These are phyloP conservation scores for Desoria tigrina DNA, from an alignment of 2,888 invertebrate genomes.

Conservation along the genomic window DNA sequence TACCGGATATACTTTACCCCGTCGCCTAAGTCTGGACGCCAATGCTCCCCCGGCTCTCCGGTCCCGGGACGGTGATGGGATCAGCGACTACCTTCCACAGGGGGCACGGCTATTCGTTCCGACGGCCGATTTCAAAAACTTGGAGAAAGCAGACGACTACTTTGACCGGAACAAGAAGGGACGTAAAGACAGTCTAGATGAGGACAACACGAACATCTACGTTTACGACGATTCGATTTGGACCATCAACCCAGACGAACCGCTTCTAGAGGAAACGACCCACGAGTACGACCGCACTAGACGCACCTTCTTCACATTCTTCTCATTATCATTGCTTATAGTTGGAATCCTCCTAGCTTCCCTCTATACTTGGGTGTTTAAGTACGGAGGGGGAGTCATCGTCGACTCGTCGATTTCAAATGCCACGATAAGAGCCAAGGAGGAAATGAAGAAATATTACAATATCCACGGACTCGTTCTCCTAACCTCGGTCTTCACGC, in stretches of 20 bases:
- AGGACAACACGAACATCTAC: neutral
- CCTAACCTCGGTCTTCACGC: neutral
- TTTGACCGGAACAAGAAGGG: neutral
- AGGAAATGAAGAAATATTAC: neutral
- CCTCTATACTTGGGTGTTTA: neutral
- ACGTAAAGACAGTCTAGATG: neutral
- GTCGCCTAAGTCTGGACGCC: neutral
- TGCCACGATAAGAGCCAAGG: neutral
- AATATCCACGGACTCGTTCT: neutral
- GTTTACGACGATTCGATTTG: neutral
- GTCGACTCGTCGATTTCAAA: too few species aligned
- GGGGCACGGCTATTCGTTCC: neutral
- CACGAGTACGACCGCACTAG: neutral
- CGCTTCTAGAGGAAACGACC: neutral
- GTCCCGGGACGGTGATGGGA: neutral
- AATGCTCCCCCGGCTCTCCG: neutral
- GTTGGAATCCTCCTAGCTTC: neutral
- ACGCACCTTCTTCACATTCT: neutral
- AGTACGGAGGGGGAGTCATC: neutral
- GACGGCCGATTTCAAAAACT: neutral
- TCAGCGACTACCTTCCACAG: neutral
- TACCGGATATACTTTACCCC: neutral
- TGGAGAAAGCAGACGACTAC: neutral
- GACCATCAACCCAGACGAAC: constrained; percentile 4
- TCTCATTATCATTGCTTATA: neutral